These are phyloP conservation scores for Podotricha telesiphe DNA, from an alignment of 2,888 invertebrate species.

Conservation along the genomic window DNA sequence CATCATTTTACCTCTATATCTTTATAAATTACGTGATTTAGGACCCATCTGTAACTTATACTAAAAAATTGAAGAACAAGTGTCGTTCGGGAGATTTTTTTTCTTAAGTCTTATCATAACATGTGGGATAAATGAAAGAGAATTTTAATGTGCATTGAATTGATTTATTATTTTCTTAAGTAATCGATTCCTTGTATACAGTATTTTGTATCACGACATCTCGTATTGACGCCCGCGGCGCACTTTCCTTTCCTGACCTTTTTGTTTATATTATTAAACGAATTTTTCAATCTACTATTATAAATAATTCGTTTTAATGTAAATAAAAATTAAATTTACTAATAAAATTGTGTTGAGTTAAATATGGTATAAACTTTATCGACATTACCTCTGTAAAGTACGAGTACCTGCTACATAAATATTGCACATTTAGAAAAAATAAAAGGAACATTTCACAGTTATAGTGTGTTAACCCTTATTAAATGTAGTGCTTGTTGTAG, in stretches of 20 bases:
- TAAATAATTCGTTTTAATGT: slow-evolving; percentile 34
- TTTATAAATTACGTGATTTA: no score
- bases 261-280: slow-evolving; percentile 55
- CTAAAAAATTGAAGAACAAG: no score
- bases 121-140: not conserved
- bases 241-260: slow-evolving; percentile 77
- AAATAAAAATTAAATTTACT: slow-evolving; percentile 32
- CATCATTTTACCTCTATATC: no score
- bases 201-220: slow-evolving; percentile 46
- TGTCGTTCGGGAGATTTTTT: no score
- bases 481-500: no score
- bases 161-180: slow-evolving; percentile 43
- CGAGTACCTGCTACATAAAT: no score
- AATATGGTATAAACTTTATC: not conserved
- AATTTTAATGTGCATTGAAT: slow-evolving; percentile 39
- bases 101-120: no score
- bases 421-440: no score
- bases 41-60: no score
- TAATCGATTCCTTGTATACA: slow-evolving; percentile 46
- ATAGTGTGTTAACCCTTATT: no score
- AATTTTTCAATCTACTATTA: slow-evolving; percentile 43
- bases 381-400: no score
- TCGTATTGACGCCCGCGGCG: slow-evolving; percentile 42
- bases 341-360: slow-evolving; percentile 4
- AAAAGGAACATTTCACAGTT: no score